Conservation (phyloP, 2,888 invertebrate species). For the Carabus problematicus region DNA sequence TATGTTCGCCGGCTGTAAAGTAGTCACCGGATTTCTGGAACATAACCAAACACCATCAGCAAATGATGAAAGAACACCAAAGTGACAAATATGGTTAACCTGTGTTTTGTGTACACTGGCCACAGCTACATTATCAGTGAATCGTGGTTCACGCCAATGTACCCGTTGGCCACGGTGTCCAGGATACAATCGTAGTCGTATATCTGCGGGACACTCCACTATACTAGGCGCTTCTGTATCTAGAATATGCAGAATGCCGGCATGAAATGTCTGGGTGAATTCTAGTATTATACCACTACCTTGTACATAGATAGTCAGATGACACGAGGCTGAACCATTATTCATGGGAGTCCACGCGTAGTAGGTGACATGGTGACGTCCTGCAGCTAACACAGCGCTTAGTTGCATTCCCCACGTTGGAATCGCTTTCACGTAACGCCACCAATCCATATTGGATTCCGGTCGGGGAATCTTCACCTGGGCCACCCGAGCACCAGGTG, state of each 20-base stretch:
- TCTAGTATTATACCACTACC: too few species aligned
- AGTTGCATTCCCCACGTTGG: conserved; percentile 70
- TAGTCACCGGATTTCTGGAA: conserved; percentile 67
- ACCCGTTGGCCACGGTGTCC: conserved; percentile 65
- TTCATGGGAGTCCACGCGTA: conserved; percentile 65
- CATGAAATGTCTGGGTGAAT: too few species aligned
- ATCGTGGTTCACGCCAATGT: conserved; percentile 71
- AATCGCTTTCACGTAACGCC: conserved; percentile 66
- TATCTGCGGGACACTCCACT: conserved; percentile 67
- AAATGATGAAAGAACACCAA: too few species aligned
- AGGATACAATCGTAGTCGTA: conserved; percentile 64
- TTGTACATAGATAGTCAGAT: conserved; percentile 66
- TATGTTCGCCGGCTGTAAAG: conserved; percentile 67
- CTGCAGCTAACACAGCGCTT: conserved; percentile 65
- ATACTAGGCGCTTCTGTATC: conserved; percentile 66
- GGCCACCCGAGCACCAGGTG: conserved; percentile 59
- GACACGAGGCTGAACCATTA: conserved; percentile 65
- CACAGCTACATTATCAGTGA: conserved; percentile 66
- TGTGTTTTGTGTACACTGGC: conserved; percentile 67
- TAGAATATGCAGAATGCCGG: conserved; percentile 45
- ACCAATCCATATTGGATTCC: conserved; percentile 72
- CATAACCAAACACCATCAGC: conserved; percentile 1
- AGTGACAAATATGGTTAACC: conserved; percentile 52
- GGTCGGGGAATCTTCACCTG: conserved; percentile 64
- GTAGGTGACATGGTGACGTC: conserved; percentile 67